These are phyloP conservation scores for Imbricaverruca yamaguchii DNA, from an alignment of 2,888 invertebrate species.

Conservation along the genomic window DNA sequence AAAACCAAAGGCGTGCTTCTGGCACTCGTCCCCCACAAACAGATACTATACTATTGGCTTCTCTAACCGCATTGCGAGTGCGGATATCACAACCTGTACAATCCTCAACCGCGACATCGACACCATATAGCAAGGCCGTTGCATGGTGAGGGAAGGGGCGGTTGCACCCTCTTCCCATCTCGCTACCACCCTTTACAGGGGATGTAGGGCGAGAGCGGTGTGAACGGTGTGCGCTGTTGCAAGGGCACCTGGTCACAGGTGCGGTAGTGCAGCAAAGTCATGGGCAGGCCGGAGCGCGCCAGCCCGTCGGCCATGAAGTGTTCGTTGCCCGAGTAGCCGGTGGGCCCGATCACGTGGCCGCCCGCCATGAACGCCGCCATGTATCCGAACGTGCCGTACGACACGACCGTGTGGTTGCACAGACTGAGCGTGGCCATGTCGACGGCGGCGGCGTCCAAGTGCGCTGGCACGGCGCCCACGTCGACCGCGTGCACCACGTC, in stretches of 20 bases:
- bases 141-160: too few relatives aligned
- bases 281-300: background rate
- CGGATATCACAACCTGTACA: too few relatives aligned
- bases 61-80: too few relatives aligned
- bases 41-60: too few relatives aligned
- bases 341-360: background rate
- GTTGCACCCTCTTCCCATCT: too few relatives aligned
- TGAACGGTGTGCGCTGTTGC: background rate
- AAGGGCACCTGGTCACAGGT: background rate
- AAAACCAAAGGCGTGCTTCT: too few relatives aligned
- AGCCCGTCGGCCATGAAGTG: background rate
- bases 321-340: background rate
- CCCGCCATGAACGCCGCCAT: background rate
- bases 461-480: background rate
- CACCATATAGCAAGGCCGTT: too few relatives aligned
- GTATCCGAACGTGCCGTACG: background rate
- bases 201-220: background rate
- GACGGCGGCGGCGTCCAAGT: background rate
- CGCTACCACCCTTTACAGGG: background rate
- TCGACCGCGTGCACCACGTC: background rate
- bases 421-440: background rate
- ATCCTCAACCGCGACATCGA: too few relatives aligned
- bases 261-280: slow-evolving; percentile 2
- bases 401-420: background rate
- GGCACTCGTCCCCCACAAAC: too few relatives aligned